A percentile compares a stretch with the other conserved stretches of the same genome.
These are phyloP conservation scores for Andrena marginata DNA, from an alignment of 2,888 invertebrate genomes.

Conservation along the genomic window DNA sequence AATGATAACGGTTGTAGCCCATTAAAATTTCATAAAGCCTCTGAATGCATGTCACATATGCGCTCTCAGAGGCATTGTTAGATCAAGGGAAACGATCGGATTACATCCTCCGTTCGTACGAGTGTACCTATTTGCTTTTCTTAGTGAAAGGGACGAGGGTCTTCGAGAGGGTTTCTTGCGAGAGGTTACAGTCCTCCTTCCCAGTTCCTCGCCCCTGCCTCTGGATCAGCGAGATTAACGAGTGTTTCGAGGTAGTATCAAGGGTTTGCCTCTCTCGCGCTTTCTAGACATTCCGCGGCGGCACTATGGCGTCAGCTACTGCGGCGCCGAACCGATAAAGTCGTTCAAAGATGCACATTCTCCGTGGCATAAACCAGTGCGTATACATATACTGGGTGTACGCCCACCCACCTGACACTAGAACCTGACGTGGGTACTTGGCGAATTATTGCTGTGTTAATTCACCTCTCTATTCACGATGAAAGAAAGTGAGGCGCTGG, in stretches of 20 bases:
- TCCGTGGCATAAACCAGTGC: conserved; percentile 27
- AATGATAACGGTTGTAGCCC: not conserved
- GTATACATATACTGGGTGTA: not conserved
- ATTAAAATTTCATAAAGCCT: conserved; percentile 5
- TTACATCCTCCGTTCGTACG: conserved; percentile 51
- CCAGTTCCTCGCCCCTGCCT: conserved; percentile 43
- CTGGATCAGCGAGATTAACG: conserved; percentile 65
- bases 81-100: conserved; percentile 60
- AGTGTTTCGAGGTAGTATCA: conserved; percentile 66
- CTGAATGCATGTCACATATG: conserved; percentile 21
- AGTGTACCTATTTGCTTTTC: conserved; percentile 54
- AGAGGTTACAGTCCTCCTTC: conserved; percentile 51
- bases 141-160: conserved; percentile 56
- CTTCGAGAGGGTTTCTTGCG: conserved; percentile 64
- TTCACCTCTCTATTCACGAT: too few relatives aligned
- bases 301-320: conserved; percentile 46
- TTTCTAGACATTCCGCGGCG: conserved; percentile 54
- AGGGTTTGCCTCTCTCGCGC: conserved; percentile 36
- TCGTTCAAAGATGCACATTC: conserved; percentile 59
- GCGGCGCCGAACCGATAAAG: conserved; percentile 64
- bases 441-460: too few relatives aligned
- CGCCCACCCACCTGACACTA: not conserved
- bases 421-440: too few relatives aligned
- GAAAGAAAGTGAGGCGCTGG: too few relatives aligned
- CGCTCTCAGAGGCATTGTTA: conserved; percentile 63